Evolutionary conservation across 2,113 vertebrate species (phyloP), one percentile per base, ranked within the genome.

Genomic region (Phalacrocorax aristotelis): DNA sequence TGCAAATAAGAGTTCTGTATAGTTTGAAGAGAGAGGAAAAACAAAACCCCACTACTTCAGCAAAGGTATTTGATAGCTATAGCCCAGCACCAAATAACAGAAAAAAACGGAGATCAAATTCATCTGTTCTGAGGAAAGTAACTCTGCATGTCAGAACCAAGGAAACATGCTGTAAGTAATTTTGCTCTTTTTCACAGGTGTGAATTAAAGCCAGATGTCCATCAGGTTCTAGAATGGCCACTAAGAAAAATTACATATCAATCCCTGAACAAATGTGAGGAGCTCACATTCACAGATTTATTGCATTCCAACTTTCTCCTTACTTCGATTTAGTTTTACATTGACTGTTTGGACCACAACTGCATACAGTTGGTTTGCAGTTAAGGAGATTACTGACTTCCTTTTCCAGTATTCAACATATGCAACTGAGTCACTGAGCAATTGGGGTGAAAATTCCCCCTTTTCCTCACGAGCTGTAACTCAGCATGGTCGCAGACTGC

Each of bases 381-480:
- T 93, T 97, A 98, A 90, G 94, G 89, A 98, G 95, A 95, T 97
- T 91, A 95, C 71, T 95, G 97, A 97, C 95, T 98, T 98, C 97
- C 97, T 97, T 97, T 95, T 97, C 98, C 97, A 97, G 91, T 92
- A 97, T 93, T 96, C 93, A 93, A 96, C 97, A 97, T 83, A 97
- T 89, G 94, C 97, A 97, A 97, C 97, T 2, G 94, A 98, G 98
- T 98, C 98, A 97, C 94, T 96, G 95, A 96, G 93, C 81, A 95
- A 89, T 12, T 32, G 91, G 96, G 97, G 94, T 96, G 88, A 94
- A 97, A 87, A 96, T 93, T 52, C 96, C 95, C 93, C 77, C 83
- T 97, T 96, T 93, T 97, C 95, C 96, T 97, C 97, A 92, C 8
- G 92, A 96, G 97, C 92, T 97, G 97, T 94, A 96, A 97, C 98